Percentiles rank a stretch among this genome's conserved stretches.
These are phyloP conservation scores for Lemur catta DNA, from an alignment of 2,797 vertebrate species.

Conservation along the genomic window DNA sequence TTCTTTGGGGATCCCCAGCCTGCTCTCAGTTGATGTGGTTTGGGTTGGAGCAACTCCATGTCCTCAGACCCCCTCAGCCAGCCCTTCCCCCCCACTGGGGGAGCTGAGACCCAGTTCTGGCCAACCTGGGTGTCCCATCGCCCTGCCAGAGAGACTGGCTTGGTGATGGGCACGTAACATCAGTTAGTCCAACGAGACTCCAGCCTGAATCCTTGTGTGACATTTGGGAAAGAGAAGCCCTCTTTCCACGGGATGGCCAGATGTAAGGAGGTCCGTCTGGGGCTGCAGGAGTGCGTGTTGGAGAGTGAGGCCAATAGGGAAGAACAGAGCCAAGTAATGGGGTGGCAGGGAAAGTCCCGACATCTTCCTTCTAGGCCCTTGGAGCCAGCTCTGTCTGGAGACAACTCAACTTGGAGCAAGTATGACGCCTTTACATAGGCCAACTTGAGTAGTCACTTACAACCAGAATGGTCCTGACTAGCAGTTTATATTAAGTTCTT, in stretches of 20 bases:
- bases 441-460: neutral
- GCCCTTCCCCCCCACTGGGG: accelerated
- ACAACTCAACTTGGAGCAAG: neutral
- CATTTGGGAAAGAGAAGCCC: neutral
- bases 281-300: neutral
- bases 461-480: neutral
- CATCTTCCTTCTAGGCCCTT: neutral
- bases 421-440: neutral
- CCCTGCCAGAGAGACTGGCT: neutral
- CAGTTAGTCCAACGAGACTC: neutral
- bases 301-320: neutral
- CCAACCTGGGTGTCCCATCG: too few species aligned
- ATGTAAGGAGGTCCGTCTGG: neutral
- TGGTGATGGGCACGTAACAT: neutral
- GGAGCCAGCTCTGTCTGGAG: neutral
- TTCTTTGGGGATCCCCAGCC: neutral
- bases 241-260: neutral
- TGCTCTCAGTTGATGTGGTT: neutral
- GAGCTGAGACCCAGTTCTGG: neutral
- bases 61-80: neutral
- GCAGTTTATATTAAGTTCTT: neutral
- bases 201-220: neutral
- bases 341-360: neutral
- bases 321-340: neutral
- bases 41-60: neutral